Evolutionary conservation across 2,888 invertebrate species (phyloP).

Genomic region (Stenodera caucasica): DNA sequence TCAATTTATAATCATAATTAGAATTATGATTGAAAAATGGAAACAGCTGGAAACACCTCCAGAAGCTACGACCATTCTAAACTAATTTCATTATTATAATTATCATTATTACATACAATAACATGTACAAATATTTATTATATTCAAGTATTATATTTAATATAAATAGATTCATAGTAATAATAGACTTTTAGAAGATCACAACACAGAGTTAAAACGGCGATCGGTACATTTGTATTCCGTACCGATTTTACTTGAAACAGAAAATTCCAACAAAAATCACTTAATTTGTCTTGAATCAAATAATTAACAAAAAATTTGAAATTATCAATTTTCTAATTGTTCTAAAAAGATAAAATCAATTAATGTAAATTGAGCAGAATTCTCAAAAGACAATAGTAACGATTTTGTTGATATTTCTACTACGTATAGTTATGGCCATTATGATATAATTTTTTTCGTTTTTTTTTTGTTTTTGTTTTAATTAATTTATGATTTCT

Average conservation of each 20-base stretch:
- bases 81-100: constrained; percentile 30
- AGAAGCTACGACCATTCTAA: constrained; percentile 33
- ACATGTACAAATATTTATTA: constrained; percentile 56
- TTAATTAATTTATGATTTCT: constrained; percentile 48
- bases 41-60: constrained; percentile 42
- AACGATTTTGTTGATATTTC: constrained; percentile 19
- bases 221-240: constrained; percentile 41
- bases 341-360: constrained; percentile 7
- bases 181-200: constrained; percentile 59
- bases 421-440: constrained; percentile 51
- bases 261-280: constrained; percentile 37
- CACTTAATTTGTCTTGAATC: constrained; percentile 30
- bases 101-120: constrained; percentile 48
- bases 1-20: constrained; percentile 14
- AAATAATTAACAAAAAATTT: constrained; percentile 21
- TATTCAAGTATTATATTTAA: constrained; percentile 47
- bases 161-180: constrained; percentile 58
- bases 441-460: constrained; percentile 49
- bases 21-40: constrained; percentile 32
- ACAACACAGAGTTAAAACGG: constrained; percentile 58
- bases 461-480: constrained; percentile 27
- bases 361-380: constrained; percentile 27
- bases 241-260: constrained; percentile 38
- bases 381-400: constrained; percentile 20
- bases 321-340: not conserved